phyloP scores from a whole-genome alignment of 2,888 invertebrate species.

The Herminia tarsipennalis region DNA sequence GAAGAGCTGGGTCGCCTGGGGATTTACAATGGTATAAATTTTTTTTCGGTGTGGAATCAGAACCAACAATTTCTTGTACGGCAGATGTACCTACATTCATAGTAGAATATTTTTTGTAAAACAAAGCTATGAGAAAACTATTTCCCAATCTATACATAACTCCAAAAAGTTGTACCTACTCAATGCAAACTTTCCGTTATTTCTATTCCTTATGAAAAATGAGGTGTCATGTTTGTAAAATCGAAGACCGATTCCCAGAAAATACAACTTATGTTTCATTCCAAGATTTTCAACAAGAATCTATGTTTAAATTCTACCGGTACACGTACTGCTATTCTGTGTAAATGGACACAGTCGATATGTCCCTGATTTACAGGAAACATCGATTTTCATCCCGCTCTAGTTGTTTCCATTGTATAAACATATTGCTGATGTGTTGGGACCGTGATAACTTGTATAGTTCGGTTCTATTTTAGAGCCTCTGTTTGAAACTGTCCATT shows the following conservation, averaged over 20 bases:
- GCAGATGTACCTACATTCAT: no score
- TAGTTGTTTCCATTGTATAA: constrained; percentile 33
- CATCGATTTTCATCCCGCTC: constrained; percentile 43
- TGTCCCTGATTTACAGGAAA: constrained; percentile 36
- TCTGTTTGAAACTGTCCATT: constrained; percentile 12
- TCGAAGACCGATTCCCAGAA: constrained; percentile 32
- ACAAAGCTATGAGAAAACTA: no score
- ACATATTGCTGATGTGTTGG: constrained; percentile 34
- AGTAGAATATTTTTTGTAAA: no score
- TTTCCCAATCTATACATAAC: no score
- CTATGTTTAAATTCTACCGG: constrained; percentile 34
- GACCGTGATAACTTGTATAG: constrained; percentile 18
- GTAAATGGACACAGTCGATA: constrained; percentile 34
- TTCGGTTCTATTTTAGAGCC: constrained; percentile 15
- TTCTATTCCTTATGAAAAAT: constrained; percentile 15
- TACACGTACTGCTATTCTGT: constrained; percentile 32
- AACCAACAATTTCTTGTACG: no score
- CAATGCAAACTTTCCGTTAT: neutral
- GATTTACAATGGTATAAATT: no score
- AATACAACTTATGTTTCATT: constrained; percentile 24
- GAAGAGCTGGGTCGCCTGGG: no score
- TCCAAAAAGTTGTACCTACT: no score
- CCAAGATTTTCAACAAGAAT: constrained; percentile 23
- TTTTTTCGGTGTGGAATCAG: no score
- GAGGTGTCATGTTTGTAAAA: constrained; percentile 31